Evolutionary conservation across 2,888 invertebrate species (phyloP).

Genomic region (Mimumesa dahlbomi): DNA sequence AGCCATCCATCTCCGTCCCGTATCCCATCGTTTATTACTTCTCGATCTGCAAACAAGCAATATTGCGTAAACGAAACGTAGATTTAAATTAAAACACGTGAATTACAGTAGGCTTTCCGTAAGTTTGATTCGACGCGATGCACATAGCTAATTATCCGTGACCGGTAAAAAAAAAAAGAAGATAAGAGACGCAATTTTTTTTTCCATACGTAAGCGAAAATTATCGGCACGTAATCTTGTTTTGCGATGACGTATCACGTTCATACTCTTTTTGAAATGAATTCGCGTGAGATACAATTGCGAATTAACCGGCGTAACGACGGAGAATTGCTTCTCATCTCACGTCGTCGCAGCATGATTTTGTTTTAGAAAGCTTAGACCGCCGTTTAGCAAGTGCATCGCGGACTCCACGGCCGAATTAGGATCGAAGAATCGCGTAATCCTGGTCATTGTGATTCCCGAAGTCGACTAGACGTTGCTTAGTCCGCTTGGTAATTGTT

Average conservation of each 20-base stretch:
- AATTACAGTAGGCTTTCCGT: no score
- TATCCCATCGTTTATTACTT: constrained; percentile 83
- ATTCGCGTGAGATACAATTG: no score
- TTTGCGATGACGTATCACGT: not conserved
- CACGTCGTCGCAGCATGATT: not conserved
- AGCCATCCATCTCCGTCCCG: constrained; percentile 92
- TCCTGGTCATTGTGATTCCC: constrained; percentile 33
- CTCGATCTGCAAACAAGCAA: constrained; percentile 19
- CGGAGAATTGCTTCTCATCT: not conserved
- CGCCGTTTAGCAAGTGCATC: constrained; percentile 29
- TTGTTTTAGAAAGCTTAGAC: not conserved
- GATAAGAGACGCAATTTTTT: not conserved
- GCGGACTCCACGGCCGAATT: constrained; percentile 12
- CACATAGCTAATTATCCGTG: no score
- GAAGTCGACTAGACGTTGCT: constrained; percentile 8
- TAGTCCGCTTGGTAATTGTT: constrained; percentile 36
- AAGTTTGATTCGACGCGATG: not conserved
- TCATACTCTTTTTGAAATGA: not conserved
- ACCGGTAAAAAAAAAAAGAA: no score
- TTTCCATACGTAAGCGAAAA: not conserved
- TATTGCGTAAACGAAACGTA: no score
- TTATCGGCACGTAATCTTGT: not conserved
- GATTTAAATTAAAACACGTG: no score
- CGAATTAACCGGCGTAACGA: not conserved
- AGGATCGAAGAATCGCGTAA: constrained; percentile 36